Evolutionary conservation across 2,113 vertebrate species (phyloP).

Genomic region (Rynchops niger): DNA sequence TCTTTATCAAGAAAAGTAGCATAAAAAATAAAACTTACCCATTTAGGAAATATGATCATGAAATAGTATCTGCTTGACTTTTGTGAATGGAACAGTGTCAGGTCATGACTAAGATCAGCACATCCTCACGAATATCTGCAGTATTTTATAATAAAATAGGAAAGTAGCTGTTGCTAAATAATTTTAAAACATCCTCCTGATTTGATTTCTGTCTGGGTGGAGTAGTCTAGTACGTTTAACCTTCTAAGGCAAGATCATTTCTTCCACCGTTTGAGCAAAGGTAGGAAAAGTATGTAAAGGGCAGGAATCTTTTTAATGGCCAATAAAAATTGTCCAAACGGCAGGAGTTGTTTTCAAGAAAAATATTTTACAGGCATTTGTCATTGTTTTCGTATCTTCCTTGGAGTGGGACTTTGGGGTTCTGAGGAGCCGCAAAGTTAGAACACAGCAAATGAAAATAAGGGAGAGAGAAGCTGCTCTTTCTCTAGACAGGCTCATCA

Average conservation of each 20-base stretch:
- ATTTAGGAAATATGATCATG: not conserved
- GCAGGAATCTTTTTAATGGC: constrained; percentile 38
- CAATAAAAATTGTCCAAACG: constrained; percentile 44
- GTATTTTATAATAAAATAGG: not conserved
- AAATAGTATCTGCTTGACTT: not conserved
- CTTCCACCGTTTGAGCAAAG: constrained; percentile 56
- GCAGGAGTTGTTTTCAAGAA: constrained; percentile 44
- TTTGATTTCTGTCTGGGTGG: constrained; percentile 47
- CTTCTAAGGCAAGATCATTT: constrained; percentile 40
- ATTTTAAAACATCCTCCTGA: constrained; percentile 5
- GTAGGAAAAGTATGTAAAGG: constrained; percentile 30
- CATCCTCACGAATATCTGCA: not conserved
- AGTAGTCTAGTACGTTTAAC: constrained; percentile 15
- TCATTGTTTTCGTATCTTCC: constrained; percentile 55
- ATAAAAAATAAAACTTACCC: not conserved
- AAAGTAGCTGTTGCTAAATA: not conserved
- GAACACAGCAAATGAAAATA: constrained; percentile 68
- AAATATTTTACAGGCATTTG: constrained; percentile 63
- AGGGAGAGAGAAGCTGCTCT: constrained; percentile 40
- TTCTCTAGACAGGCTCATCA: constrained; percentile 60
- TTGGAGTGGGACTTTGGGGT: constrained; percentile 47
- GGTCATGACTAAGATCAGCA: not conserved
- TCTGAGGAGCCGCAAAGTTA: constrained; percentile 52
- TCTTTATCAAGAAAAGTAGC: not conserved
- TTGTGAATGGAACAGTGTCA: not conserved